These are phyloP conservation scores for Chlorodrepanis virens DNA, from an alignment of 2,113 vertebrate species.

Conservation along the genomic window DNA sequence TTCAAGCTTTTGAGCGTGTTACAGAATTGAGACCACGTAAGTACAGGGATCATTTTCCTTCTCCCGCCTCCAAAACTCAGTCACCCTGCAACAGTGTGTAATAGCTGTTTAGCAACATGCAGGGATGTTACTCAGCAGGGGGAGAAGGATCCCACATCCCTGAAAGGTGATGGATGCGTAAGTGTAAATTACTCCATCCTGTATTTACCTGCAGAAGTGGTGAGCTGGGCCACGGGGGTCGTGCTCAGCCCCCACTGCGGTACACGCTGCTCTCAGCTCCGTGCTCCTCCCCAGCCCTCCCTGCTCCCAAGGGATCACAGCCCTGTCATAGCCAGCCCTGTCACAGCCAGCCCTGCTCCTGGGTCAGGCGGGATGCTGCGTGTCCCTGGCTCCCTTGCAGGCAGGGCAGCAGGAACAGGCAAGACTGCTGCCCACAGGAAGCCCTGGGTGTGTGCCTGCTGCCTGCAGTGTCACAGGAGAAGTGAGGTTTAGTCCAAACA, in stretches of 20 bases:
- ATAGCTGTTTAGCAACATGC: background rate
- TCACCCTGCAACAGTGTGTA: background rate
- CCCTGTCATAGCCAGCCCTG: background rate
- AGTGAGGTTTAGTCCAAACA: background rate
- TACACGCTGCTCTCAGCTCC: accelerated
- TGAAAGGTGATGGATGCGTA: background rate
- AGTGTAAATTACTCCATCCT: background rate
- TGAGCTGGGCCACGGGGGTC: background rate
- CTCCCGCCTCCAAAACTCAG: slow-evolving; percentile 14
- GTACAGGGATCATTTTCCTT: slow-evolving; percentile 38
- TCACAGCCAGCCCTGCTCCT: too few species aligned
- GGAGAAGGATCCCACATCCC: background rate
- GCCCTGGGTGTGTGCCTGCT: accelerated
- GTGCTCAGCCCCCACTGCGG: background rate
- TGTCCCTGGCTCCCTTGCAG: accelerated
- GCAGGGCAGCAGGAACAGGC: background rate
- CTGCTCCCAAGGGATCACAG: background rate
- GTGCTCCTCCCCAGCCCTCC: background rate
- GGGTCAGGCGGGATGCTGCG: accelerated
- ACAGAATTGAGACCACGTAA: slow-evolving; percentile 2
- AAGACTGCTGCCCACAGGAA: background rate
- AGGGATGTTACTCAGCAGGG: background rate
- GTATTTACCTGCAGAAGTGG: background rate
- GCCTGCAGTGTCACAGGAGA: background rate
- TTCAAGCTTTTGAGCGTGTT: background rate